These are phyloP conservation scores for Venturia canescens DNA, from an alignment of 1,140 invertebrate genomes.

Conservation along the genomic window DNA sequence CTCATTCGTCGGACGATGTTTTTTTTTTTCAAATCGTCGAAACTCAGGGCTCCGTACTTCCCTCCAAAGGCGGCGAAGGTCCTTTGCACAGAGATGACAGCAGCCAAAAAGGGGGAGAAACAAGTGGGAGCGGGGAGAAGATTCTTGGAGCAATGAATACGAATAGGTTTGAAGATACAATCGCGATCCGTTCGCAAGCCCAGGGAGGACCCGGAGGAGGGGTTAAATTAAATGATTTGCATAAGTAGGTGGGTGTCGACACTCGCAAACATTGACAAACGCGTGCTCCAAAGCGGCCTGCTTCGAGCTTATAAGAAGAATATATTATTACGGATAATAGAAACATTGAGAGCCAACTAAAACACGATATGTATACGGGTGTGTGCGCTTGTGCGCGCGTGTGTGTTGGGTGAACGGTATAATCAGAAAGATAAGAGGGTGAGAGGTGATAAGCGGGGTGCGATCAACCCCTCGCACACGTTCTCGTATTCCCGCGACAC, in stretches of 20 bases:
- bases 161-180: slow-evolving; percentile 77
- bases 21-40: too few species aligned
- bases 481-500: slow-evolving; percentile 63
- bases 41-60: too few species aligned
- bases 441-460: slow-evolving; percentile 65
- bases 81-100: not conserved
- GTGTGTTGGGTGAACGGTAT: not conserved
- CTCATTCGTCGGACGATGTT: too few species aligned
- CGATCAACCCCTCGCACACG: slow-evolving; percentile 58
- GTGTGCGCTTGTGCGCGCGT: not conserved
- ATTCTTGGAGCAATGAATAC: slow-evolving; percentile 76
- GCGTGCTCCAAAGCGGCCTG: slow-evolving; percentile 62
- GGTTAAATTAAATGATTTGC: slow-evolving; percentile 79
- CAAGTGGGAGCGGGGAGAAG: slow-evolving; percentile 33
- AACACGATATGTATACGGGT: slow-evolving; percentile 12
- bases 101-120: slow-evolving; percentile 17
- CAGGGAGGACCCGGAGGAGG: slow-evolving; percentile 53
- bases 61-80: not conserved
- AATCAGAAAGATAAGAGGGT: slow-evolving; percentile 62
- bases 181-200: slow-evolving; percentile 68
- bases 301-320: slow-evolving; percentile 67
- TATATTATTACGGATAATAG: slow-evolving; percentile 75
- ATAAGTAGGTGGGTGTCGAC: slow-evolving; percentile 78
- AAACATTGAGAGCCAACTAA: slow-evolving; percentile 43
- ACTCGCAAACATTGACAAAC: slow-evolving; percentile 78